Evolutionary conservation across 2,888 invertebrate genomes (phyloP).

Genomic region (Mesorhabditis spiculigera): DNA sequence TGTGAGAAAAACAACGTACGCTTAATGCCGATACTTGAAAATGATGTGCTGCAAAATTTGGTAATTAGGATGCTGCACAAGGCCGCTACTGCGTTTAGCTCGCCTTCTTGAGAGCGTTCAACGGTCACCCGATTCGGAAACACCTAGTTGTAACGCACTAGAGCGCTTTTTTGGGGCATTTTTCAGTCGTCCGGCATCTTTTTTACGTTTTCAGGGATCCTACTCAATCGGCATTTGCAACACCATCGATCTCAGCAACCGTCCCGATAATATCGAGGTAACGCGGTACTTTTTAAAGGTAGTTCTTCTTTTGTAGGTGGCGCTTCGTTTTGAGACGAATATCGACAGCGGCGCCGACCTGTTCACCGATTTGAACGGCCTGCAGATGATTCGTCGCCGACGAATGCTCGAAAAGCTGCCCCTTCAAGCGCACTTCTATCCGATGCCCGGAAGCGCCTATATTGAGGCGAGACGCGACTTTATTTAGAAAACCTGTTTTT

Average conservation of each 20-base stretch:
- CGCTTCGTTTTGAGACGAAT: constrained; percentile 36
- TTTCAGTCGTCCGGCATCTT: too few species aligned
- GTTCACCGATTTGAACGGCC: constrained; percentile 51
- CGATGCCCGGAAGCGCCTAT: constrained; percentile 80
- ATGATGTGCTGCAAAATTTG: too few species aligned
- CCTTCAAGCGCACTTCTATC: constrained; percentile 92
- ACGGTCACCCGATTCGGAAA: too few species aligned
- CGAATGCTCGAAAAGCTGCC: constrained; percentile 82
- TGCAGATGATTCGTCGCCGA: constrained; percentile 78
- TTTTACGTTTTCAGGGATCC: background rate
- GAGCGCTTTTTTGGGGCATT: too few species aligned
- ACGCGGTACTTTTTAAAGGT: background rate
- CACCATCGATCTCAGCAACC: background rate
- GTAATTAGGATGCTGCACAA: too few species aligned
- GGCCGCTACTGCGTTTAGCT: too few species aligned
- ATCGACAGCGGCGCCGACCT: constrained; percentile 63
- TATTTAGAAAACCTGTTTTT: constrained; percentile 5
- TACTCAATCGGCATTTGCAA: background rate
- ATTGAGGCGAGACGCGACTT: constrained; percentile 64
- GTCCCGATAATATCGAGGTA: constrained; percentile 1
- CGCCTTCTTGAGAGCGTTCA: too few species aligned
- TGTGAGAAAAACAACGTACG: too few species aligned
- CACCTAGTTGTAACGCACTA: too few species aligned
- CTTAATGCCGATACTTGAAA: too few species aligned
- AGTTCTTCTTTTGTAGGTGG: constrained; percentile 23